Base-by-base conservation (phyloP, 2,888 invertebrate species). In the Drosophila conformis region DNA sequence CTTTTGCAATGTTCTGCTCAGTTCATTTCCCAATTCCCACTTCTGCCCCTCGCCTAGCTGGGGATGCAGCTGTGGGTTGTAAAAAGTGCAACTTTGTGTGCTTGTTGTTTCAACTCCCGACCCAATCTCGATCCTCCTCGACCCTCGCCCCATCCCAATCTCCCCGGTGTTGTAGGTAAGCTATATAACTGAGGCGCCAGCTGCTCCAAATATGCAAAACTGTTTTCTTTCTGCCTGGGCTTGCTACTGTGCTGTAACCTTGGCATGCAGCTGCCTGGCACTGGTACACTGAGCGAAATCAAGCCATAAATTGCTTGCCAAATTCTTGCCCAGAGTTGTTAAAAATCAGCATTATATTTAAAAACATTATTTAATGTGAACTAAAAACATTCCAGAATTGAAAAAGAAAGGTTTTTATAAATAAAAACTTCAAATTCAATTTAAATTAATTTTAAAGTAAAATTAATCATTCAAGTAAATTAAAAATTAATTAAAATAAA, bases 81-180 rank as follows among this genome's bases (percentile, higher is more conserved):
- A 76, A 86, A 85, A 85, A 84, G 82, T 82, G 87, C 87, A 85
- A 85, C 87, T 85, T 84, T 85, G 87, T 85, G 72, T 63, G 76
- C 64, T 66, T 68, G 59, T 57, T 53, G 74, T 67, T 59, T 62
- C 61, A 68, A 58, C 68, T n/a, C 29, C 27, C 29, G n/a, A n/a
- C 56, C 15, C 56, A 15, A 38, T 29, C 56, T 10, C 5, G 13
- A 18, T 31, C 8, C 15, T 18, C 36, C 7, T 13, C 15, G 3
- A 0, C 38, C 25, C 38, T 1, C 0, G 4, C 5, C n/a, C 11
- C 8, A 15, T 25, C 8, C 11, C 11, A 11, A 42, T 1, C 42
- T 38, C 38, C 18, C 4, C 21, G n/a, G 7, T 38, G 25, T 29
- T 38, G 40, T 57, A 57, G 56, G 40, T 46, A n/a, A 27, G 48